Conservation (phyloP, 2,888 invertebrate species). For the Mycalesis mineus region DNA sequence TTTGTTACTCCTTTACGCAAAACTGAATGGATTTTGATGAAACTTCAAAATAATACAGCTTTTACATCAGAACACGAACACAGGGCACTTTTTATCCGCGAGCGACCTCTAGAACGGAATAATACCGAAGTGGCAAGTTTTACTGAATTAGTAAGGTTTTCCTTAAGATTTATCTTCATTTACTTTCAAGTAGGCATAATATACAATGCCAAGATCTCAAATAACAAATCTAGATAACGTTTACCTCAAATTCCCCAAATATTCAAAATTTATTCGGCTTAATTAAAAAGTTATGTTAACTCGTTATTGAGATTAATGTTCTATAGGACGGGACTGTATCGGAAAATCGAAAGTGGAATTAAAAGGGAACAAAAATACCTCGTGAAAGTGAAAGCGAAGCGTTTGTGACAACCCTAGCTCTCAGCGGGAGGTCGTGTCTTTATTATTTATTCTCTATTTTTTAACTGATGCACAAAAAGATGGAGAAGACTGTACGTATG, state of each 20-base stretch:
- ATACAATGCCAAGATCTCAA: too few species aligned
- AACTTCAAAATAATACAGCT: too few species aligned
- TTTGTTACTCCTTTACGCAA: too few species aligned
- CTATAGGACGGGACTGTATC: background rate
- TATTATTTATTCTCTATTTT: background rate
- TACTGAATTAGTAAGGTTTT: too few species aligned
- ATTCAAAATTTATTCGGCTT: background rate
- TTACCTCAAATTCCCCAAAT: background rate
- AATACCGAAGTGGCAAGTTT: too few species aligned
- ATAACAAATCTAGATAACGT: background rate
- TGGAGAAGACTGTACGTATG: too few species aligned
- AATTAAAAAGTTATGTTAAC: background rate
- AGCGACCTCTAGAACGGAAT: too few species aligned
- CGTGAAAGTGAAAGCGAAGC: slow-evolving; percentile 10
- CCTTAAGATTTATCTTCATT: too few species aligned
- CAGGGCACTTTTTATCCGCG: too few species aligned
- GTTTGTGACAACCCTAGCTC: slow-evolving; percentile 12
- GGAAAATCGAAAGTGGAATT: slow-evolving; percentile 11
- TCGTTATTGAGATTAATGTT: background rate
- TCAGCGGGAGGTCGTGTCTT: background rate
- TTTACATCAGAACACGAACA: too few species aligned
- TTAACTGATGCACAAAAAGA: background rate
- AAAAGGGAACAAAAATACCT: slow-evolving; percentile 12
- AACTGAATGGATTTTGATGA: too few species aligned
- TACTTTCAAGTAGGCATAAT: too few species aligned